Conservation (phyloP, 2,113 vertebrate genomes). For the Megaptera novaeangliae region DNA sequence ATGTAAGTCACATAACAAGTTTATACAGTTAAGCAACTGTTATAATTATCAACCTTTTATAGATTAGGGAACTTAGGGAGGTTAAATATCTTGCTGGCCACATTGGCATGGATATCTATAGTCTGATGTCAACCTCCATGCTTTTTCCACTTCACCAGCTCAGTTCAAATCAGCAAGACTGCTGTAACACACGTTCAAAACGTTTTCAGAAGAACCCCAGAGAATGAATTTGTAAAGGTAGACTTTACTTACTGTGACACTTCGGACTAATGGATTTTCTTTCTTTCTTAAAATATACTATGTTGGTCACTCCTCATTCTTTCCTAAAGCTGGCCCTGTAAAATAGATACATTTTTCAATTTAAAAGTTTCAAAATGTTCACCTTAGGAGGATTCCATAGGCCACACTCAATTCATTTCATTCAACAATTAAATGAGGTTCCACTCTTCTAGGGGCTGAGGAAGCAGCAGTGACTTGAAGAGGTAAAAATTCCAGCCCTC, state of each 20-base stretch:
- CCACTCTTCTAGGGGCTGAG: neutral
- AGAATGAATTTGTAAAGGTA: neutral
- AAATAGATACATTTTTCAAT: neutral
- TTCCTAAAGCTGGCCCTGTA: neutral
- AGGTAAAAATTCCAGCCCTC: neutral
- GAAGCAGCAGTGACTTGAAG: neutral
- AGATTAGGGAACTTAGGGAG: conserved; percentile 2
- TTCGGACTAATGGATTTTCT: neutral
- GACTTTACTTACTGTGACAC: neutral
- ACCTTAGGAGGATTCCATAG: neutral
- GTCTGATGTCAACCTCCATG: neutral
- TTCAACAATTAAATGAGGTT: neutral
- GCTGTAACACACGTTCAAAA: neutral
- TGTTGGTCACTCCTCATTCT: neutral
- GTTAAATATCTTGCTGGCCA: neutral
- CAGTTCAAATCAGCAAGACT: neutral
- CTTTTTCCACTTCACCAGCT: neutral
- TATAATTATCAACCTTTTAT: neutral
- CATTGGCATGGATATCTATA: neutral
- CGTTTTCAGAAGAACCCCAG: neutral
- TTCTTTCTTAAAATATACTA: neutral
- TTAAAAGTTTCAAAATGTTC: neutral
- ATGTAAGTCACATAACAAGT: neutral
- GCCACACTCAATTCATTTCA: neutral
- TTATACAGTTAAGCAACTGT: neutral